Base-by-base conservation (phyloP, 2,888 invertebrate species). In the Amitus sp. region DNA sequence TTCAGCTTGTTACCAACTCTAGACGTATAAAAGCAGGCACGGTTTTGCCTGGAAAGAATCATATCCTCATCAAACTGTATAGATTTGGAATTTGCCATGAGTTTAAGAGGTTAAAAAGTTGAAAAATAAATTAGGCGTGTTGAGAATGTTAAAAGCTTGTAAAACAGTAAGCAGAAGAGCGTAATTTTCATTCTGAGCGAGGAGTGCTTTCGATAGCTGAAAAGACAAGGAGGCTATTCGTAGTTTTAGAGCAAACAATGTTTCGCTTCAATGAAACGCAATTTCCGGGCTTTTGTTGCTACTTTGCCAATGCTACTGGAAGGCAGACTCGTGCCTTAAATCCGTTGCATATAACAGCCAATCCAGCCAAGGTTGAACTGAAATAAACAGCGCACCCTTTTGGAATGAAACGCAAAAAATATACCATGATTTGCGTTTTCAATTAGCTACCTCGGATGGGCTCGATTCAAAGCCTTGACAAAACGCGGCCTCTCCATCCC, bases 221-320 rank as follows among this genome's bases (percentile, higher is more conserved):
- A 64, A 66, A 62, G 62, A 61, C 56, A 60, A 64, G 59, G 64
- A 57, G 63, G 61, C 49, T 55, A 58, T 50, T 54, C 49, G 75
- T 71, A 74, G 75, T 73, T 73, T 65, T 71, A 74, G 72, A 77
- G 75, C 78, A 79, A 78, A 79, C 77, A 79, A 70, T 73, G 76
- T 73, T 72, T 74, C 76, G 78, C 74, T 78, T 77, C 79, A 79
- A 79, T 79, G 78, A 77, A 79, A 79, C 76, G 79, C 79, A 79
- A 79, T 79, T 79, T 79, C 79, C 79, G 76, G 79, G 72, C 67
- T 65, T 45, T 47, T 61, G 62, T 52, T 57, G 60, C 52, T 58
- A 51, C 59, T 60, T 52, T 55, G 55, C 51, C 53, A 47, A 52
- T 42, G 54, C 47, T 48, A 67, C 68, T 73, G 63, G n/a, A 71